Conservation (phyloP, 2,797 vertebrate species). For the Acipenser ruthenus region DNA sequence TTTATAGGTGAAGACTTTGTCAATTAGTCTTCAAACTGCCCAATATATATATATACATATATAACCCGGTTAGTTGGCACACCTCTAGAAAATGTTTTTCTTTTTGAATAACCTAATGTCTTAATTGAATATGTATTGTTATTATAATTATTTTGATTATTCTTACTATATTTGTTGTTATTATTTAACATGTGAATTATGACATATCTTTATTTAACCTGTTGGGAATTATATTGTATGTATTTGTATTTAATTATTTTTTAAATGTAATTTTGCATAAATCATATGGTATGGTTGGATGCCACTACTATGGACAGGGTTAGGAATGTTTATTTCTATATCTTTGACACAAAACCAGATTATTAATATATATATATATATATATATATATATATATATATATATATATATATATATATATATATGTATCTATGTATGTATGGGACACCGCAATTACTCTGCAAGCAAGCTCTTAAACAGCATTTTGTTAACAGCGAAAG, state of each 20-base stretch:
- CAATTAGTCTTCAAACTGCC: too few species aligned
- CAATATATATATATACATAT: too few species aligned
- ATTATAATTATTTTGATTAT: slow-evolving; percentile 26
- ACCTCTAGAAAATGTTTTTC: too few species aligned
- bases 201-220: slow-evolving; percentile 7
- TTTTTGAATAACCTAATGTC: slow-evolving; percentile 15
- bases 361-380: slow-evolving; percentile 30
- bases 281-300: slow-evolving; percentile 36
- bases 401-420: too few species aligned
- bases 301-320: slow-evolving; percentile 48
- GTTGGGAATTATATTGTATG: slow-evolving; percentile 21
- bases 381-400: too few species aligned
- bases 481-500: too few species aligned
- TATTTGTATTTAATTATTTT: slow-evolving; percentile 30
- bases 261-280: slow-evolving; percentile 31
- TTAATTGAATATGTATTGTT: slow-evolving; percentile 9
- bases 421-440: too few species aligned
- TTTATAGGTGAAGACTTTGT: too few species aligned
- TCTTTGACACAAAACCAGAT: slow-evolving; percentile 44
- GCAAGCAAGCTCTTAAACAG: too few species aligned
- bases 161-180: slow-evolving; percentile 19
- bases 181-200: slow-evolving; percentile 2
- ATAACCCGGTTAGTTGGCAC: too few species aligned
- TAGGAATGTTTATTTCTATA: slow-evolving; percentile 57
- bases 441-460: too few species aligned